Conservation (phyloP, 2,797 vertebrate genomes). For the Delichon dasypus region DNA sequence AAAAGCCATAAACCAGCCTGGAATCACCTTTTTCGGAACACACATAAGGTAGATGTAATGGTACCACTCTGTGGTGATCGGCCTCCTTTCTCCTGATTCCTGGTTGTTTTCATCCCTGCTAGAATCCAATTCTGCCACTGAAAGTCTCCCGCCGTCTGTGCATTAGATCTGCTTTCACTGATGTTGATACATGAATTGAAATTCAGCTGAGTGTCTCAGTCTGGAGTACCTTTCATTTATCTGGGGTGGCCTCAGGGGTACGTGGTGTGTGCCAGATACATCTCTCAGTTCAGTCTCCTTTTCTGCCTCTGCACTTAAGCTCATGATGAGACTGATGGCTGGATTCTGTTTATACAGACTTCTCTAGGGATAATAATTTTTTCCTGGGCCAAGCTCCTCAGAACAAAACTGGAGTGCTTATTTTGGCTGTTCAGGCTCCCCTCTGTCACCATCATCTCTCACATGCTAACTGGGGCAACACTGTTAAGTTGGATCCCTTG, state of each 20-base stretch:
- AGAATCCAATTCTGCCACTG: neutral
- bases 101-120: neutral
- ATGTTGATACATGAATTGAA: neutral
- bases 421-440: neutral
- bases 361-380: neutral
- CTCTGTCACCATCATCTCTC: neutral
- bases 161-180: neutral
- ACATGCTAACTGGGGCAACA: neutral
- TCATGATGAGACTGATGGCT: neutral
- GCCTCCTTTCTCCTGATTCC: neutral
- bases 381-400: neutral
- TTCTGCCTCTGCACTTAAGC: neutral
- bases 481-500: neutral
- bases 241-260: neutral
- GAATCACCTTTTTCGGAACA: neutral
- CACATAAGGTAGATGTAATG: neutral
- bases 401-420: accelerated
- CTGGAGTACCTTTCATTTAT: neutral
- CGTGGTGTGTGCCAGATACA: neutral
- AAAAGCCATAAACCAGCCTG: neutral
- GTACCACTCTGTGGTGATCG: neutral
- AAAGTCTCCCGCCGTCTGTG: accelerated
- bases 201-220: neutral
- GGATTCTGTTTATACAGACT: neutral
- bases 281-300: neutral